Evolutionary conservation across 35 echinoderm and acorn worm genomes (phyloP).

Genomic region (Strongylocentrotus purpuratus): DNA sequence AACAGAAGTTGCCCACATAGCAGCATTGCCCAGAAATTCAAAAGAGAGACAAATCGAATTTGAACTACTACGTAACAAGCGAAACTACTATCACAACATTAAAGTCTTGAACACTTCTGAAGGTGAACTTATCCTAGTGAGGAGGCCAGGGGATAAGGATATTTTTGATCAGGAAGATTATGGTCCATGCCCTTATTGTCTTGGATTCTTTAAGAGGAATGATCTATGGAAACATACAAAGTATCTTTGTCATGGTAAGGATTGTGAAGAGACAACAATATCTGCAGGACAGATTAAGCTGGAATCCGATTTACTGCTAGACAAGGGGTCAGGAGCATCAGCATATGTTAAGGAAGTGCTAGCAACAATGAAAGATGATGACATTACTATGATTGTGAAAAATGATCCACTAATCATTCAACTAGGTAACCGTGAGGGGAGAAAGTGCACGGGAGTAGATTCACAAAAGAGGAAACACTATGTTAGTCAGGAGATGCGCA

Average conservation of each 20-base stretch:
- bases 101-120: too few relatives aligned
- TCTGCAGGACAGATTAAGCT: not conserved
- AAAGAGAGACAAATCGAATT: too few relatives aligned
- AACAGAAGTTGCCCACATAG: too few relatives aligned
- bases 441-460: constrained; percentile 3
- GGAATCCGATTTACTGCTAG: not conserved
- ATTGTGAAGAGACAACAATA: not conserved
- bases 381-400: not conserved
- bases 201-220: not conserved
- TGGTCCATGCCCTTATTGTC: not conserved
- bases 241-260: not conserved
- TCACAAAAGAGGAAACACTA: constrained; percentile 25
- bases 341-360: constrained; percentile 18
- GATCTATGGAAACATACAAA: not conserved
- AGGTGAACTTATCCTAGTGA: too few relatives aligned
- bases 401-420: constrained; percentile 41
- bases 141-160: too few relatives aligned
- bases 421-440: constrained; percentile 17
- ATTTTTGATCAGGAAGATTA: not conserved
- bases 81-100: too few relatives aligned
- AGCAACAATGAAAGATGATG: constrained; percentile 27
- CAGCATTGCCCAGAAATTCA: too few relatives aligned
- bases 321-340: not conserved
- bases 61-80: too few relatives aligned
- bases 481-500: constrained; percentile 27